Base-by-base conservation (phyloP, 1,140 invertebrate genomes). In the Epicauta chinensis region DNA sequence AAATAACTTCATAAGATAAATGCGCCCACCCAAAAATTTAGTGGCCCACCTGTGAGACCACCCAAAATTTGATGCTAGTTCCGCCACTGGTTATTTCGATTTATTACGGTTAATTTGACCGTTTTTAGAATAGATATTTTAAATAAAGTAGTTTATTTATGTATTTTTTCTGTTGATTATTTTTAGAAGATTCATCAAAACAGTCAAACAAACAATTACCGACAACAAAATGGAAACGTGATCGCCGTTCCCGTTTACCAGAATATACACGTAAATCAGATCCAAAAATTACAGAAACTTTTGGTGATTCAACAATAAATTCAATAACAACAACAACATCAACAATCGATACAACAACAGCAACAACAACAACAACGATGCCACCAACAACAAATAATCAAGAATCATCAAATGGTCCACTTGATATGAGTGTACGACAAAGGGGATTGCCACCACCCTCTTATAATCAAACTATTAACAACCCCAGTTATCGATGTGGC, bases 181-280 rank as follows among this genome's bases (percentile, higher is more conserved):
- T 62, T 57, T 11, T 54, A 63, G 65, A 62, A 10, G 63, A 65
- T 34, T 55, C 53, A 10, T 49, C 50, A 5, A 62, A 60, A 42
- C 56, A 64, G 17, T 74, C 75, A 38, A 69, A 75, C 41, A 82
- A 81, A 65, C 79, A 81, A 60, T 66, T 81, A 35, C 70, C 76
- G 34, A 81, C 80, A 7, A 76, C 77, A 23, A 81, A 81, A 65
- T 83, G 81, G 81, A 74, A 81, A 38, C 72, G 80, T 42, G 81
- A 83, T 40, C 71, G 81, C 29, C 72, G 80, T 11, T 68, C 68
- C 35, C 60, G 66, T 30, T 53, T 64, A 17, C 67, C 68, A n/a
- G 69, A 71, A 51, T 71, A 71, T 54, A 60, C 64, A 2, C 50
- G 67, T 31, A 70, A 69, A 53, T 68, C 66, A 5, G 68, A 70